A percentile compares a stretch with the other conserved stretches of the same genome.
Conservation (phyloP, 2,888 invertebrate species). For the Chloroclystis v-ata region DNA sequence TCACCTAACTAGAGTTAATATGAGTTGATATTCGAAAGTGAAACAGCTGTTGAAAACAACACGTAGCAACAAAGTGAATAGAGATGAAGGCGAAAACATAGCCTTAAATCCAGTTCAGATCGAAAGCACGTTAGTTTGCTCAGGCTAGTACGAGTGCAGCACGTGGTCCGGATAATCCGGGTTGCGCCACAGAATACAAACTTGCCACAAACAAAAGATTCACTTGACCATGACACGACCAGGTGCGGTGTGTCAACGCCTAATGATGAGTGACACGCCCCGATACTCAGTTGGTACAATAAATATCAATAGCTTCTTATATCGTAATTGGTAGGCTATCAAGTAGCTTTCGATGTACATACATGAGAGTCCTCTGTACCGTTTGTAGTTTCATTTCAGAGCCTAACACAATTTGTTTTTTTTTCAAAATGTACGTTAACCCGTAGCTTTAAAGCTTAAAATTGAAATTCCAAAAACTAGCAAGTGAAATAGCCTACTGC, state of each 20-base stretch:
- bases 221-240: not conserved
- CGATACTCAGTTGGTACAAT: not conserved
- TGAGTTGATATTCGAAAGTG: too few relatives aligned
- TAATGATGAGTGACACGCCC: not conserved
- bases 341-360: too few relatives aligned
- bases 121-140: slow-evolving; percentile 19
- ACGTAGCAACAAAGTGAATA: slow-evolving; percentile 13
- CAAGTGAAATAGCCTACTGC: not conserved
- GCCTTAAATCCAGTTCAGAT: slow-evolving; percentile 16
- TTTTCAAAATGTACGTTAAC: too few relatives aligned
- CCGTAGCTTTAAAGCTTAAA: not conserved
- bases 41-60: slow-evolving; percentile 1
- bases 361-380: too few relatives aligned
- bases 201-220: not conserved
- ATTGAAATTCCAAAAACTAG: not conserved
- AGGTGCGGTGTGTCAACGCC: not conserved
- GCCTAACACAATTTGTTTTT: too few relatives aligned
- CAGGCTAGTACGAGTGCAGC: slow-evolving; percentile 16
- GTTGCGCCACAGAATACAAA: slow-evolving; percentile 4
- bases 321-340: too few relatives aligned
- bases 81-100: slow-evolving; percentile 18
- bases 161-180: slow-evolving; percentile 23
- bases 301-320: too few relatives aligned
- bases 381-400: too few relatives aligned
- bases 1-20: too few relatives aligned